Conservation (phyloP, 1,140 invertebrate species). For the Parasteatoda tepidariorum region DNA sequence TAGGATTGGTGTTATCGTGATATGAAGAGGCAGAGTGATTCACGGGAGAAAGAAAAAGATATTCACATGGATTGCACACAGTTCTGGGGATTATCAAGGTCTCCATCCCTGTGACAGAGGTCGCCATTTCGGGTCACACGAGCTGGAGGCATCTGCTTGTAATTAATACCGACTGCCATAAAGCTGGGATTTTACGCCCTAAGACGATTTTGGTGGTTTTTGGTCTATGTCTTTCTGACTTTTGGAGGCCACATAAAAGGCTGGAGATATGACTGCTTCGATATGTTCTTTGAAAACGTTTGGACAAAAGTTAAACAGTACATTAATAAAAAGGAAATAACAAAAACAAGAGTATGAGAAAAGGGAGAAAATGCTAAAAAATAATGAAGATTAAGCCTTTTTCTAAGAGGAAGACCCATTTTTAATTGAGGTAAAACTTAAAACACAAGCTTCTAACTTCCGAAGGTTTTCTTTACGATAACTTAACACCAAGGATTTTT, state of each 20-base stretch:
- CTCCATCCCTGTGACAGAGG: conserved; percentile 47
- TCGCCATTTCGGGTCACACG: conserved; percentile 45
- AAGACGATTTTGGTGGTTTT: neutral
- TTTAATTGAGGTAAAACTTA: too few species aligned
- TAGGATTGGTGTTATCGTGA: conserved; percentile 46
- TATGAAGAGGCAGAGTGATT: conserved; percentile 50
- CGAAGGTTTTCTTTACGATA: too few species aligned
- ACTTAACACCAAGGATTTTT: too few species aligned
- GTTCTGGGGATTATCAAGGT: conserved; percentile 56
- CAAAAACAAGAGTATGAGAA: too few species aligned
- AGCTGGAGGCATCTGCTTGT: conserved; percentile 49
- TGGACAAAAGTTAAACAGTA: too few species aligned
- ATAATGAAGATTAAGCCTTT: too few species aligned
- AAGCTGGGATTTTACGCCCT: conserved; percentile 46
- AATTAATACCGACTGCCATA: conserved; percentile 47
- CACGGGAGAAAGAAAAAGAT: conserved; percentile 32
- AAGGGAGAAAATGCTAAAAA: too few species aligned
- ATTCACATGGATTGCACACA: conserved; percentile 37
- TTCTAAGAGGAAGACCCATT: too few species aligned
- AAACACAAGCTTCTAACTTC: too few species aligned
- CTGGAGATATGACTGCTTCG: neutral
- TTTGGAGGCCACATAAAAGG: neutral
- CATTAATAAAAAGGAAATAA: too few species aligned
- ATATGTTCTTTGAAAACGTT: too few species aligned
- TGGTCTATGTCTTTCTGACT: neutral